Evolutionary conservation across 2,888 invertebrate species (phyloP), one percentile per base, ranked within the genome.

Genomic region (Amiota minor): DNA sequence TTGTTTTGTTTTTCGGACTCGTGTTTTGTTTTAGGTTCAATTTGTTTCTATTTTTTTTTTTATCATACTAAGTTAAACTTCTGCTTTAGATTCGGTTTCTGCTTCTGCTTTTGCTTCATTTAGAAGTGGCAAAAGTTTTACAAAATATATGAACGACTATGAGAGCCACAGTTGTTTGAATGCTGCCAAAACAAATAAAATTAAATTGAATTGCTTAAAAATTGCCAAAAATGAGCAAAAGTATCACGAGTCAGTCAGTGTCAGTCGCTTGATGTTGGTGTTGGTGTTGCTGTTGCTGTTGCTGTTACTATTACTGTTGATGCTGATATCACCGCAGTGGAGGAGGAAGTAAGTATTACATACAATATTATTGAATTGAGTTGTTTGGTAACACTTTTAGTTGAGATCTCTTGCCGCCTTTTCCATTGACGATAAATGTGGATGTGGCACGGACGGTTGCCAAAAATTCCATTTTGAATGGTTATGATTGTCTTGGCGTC

Each of bases 141-240:
- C 11, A 20, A 20, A 10, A 59, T 59, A 59, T 47, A 20, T n/a
- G 53, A 12, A 50, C 6, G 50, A 50, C 12, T 50, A 6, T 50
- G 69, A 35, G 23, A 56, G 72, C 23, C 82, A 76, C 83, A 83
- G 85, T 83, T 83, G 83, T 83, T 83, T 81, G 86, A 85, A 84
- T 82, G 82, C 80, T 83, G 83, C 81, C 85, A 85, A 83, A 85
- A 86, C 83, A 85, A 83, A 83, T 83, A 83, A 83, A 83, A 83
- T 83, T 83, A 86, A 83, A 83, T 83, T 81, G 86, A 83, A 83
- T 83, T 86, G 83, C 86, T 83, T 86, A 83, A 83, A 83, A 83
- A 83, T 83, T 79, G 83, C 80, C 82, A 83, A 79, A 86, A 83
- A 86, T 83, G 86, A 83, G 84, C 79, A 81, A 83, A 79, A 35